Base-by-base conservation (phyloP, 2,888 invertebrate species). In the Priocnemis perturbator region DNA sequence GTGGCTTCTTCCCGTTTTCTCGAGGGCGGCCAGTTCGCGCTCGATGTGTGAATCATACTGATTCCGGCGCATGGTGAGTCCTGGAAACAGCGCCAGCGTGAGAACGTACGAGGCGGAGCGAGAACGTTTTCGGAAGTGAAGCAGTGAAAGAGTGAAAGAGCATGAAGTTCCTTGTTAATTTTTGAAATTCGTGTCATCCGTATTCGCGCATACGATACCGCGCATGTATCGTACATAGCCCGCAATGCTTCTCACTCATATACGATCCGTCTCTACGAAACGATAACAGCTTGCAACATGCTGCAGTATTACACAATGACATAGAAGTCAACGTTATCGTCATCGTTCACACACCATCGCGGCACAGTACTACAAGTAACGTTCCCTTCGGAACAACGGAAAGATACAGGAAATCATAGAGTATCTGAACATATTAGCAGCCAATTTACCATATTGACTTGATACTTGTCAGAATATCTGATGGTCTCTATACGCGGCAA, bases 1-100 rank as follows among this genome's bases (percentile, higher is more conserved):
- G 91, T 90, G 71, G 93, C 92, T 89, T 95, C 95, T 87, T 95
- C 94, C 47, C 94, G 91, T 73, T 90, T 90, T 72, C 92, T 90
- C 72, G 93, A 92, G 53, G 94, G 94, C 77, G 93, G 93, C 81
- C 93, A 92, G 81, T 88, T 85, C 14, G 86, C 86, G 20, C 88
- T 87, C 44, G 88, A 86, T 58, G 87, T 85, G 64, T 87, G 87
- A 73, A 87, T 85, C 79, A 87, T 85, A 77, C 77, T 84, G 65
- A 87, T 86, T 26, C 77, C 79, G 5, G 76, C 63, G 56, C 67
- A 72, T 15, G 77, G 67, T 45, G 73, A 61, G 44, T 79, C 79
- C 79, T 79, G 50, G 20, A 44, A 62, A 37, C 37, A 11, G 37
- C 26, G 26, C 37, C 1, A 37, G 37, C 37, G 37, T 37, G 37